Evolutionary conservation across 2,113 vertebrate species (phyloP).

Genomic region (sheep (Ovis aries)): ARS-UI_Ramb_v3.0 NC_056056.1:17806001-17806500

Average conservation of each 20-base stretch:
- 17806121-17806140: background rate
- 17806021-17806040: conserved; percentile 14
- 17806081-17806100: background rate
- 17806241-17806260: background rate
- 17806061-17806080: background rate
- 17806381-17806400: background rate
- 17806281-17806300: background rate
- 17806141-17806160: background rate
- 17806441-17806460: too few relatives aligned
- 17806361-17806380: background rate
- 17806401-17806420: background rate
- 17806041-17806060: background rate
- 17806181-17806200: background rate
- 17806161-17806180: background rate
- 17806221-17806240: conserved; percentile 26
- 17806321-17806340: background rate
- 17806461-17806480: background rate
- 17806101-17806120: background rate
- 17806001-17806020: background rate
- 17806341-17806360: background rate
- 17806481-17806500: background rate
- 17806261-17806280: background rate
- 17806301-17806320: background rate
- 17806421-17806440: background rate
- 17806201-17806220: conserved; percentile 22